Percentiles rank a stretch among this genome's conserved stretches.
These are phyloP conservation scores for Cloeon dipterum DNA, from an alignment of 2,888 invertebrate genomes.

Conservation along the genomic window DNA sequence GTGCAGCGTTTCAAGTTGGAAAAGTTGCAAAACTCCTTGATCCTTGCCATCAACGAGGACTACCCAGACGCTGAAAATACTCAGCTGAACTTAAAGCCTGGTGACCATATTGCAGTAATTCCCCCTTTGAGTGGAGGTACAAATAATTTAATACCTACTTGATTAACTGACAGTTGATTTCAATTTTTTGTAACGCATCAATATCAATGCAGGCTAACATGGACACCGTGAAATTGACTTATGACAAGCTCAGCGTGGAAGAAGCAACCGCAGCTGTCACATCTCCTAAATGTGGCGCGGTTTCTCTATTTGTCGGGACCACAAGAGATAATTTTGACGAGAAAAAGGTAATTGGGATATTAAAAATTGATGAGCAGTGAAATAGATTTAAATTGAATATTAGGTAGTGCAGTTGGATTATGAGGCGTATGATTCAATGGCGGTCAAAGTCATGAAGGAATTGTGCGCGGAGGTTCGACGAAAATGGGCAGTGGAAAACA, in stretches of 20 bases:
- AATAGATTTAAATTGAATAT: conserved; percentile 5
- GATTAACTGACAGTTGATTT: too few relatives aligned
- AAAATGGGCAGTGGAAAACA: conserved; percentile 56
- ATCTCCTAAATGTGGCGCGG: conserved; percentile 60
- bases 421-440: conserved; percentile 88
- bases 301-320: conserved; percentile 73
- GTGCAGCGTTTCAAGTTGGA: conserved; percentile 35
- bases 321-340: conserved; percentile 66
- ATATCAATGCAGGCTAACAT: conserved; percentile 22
- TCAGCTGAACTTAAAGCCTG: conserved; percentile 31
- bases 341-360: conserved; percentile 32
- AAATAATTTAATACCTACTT: too few relatives aligned
- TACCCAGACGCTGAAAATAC: conserved; percentile 34
- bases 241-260: conserved; percentile 40
- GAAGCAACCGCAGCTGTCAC: conserved; percentile 38
- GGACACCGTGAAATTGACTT: conserved; percentile 44
- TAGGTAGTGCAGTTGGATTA: conserved; percentile 75
- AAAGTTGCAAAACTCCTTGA: conserved; percentile 40
- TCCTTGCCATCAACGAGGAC: conserved; percentile 65
- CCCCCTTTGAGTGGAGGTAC: conserved; percentile 87
- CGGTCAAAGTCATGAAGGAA: conserved; percentile 51
- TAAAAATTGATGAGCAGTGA: conserved; percentile 2
- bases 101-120: conserved; percentile 75
- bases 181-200: too few relatives aligned
- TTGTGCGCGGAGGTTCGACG: conserved; percentile 49